Percentiles rank a stretch among this genome's conserved stretches.
Conservation (phyloP, 2,888 invertebrate genomes). For the Sussaba pulchella region DNA sequence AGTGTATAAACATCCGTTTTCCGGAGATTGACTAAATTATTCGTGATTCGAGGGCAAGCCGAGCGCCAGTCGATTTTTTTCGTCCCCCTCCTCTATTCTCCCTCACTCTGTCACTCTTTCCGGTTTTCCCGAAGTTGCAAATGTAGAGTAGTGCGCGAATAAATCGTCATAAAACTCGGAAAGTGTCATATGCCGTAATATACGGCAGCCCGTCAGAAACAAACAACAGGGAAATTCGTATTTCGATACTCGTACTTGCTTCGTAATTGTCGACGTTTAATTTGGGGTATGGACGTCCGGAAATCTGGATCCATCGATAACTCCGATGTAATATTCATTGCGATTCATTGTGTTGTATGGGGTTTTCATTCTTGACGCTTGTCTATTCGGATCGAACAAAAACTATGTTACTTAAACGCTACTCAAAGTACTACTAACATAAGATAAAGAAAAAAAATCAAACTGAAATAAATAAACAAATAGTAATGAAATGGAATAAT, state of each 20-base stretch:
- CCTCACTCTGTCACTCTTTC: constrained; percentile 17
- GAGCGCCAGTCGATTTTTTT: constrained; percentile 1
- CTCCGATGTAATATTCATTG: too few species aligned
- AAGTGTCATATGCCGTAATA: constrained; percentile 47
- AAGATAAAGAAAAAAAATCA: too few species aligned
- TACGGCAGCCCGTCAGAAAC: constrained; percentile 23
- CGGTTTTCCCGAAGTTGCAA: background rate
- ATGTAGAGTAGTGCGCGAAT: constrained; percentile 10
- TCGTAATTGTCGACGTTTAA: constrained; percentile 12
- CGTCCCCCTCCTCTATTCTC: constrained; percentile 21
- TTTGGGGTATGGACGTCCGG: background rate
- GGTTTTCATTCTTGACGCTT: too few species aligned
- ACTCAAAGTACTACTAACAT: too few species aligned
- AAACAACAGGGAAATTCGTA: constrained; percentile 23
- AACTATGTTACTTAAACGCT: too few species aligned
- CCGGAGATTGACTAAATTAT: constrained; percentile 63
- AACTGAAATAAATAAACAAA: too few species aligned
- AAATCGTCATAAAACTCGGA: constrained; percentile 56
- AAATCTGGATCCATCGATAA: background rate
- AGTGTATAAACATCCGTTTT: constrained; percentile 61
- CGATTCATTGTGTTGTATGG: too few species aligned
- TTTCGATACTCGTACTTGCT: constrained; percentile 10
- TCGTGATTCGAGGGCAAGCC: constrained; percentile 46
- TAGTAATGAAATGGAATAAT: too few species aligned
- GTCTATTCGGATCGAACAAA: too few species aligned